Conservation (phyloP, 2,888 invertebrate genomes). For the Lepidocyrtinus sp. region DNA sequence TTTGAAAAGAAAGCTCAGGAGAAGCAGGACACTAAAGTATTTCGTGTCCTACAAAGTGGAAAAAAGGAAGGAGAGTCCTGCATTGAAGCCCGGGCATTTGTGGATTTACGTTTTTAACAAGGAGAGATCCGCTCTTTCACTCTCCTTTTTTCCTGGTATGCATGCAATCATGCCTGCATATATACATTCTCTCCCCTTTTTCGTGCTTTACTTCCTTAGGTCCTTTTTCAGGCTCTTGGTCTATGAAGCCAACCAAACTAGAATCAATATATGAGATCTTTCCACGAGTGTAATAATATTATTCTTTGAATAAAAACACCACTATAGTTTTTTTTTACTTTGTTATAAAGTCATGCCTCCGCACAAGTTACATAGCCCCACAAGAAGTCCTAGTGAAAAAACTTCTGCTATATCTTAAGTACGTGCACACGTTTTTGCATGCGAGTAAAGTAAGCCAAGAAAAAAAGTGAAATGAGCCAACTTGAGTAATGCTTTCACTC, state of each 20-base stretch:
- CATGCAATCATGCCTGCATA: conserved; percentile 42
- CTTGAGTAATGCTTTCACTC: conserved; percentile 48
- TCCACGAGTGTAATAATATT: conserved; percentile 23
- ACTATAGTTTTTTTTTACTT: conserved; percentile 32
- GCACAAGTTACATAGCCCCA: conserved; percentile 5
- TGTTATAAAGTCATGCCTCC: conserved; percentile 35
- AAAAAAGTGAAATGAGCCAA: conserved; percentile 50
- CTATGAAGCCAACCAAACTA: conserved; percentile 28
- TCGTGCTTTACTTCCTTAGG: conserved; percentile 8
- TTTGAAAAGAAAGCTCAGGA: conserved; percentile 44
- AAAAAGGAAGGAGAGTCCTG: conserved; percentile 60
- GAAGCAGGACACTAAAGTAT: conserved; percentile 61
- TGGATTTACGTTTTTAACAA: conserved; percentile 57
- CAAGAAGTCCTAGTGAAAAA: neutral
- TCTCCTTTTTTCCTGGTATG: conserved; percentile 28
- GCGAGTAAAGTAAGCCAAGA: conserved; percentile 47
- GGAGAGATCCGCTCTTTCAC: conserved; percentile 43
- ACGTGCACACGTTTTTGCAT: conserved; percentile 40
- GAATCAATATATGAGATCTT: conserved; percentile 57
- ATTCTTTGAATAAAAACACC: conserved; percentile 7
- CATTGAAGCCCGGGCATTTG: conserved; percentile 54
- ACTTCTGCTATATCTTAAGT: conserved; percentile 5
- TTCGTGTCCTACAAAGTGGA: conserved; percentile 58
- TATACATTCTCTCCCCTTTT: conserved; percentile 21
- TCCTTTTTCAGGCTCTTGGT: conserved; percentile 24